phyloP scores from a whole-genome alignment of 2,113 vertebrate genomes.

The Paracanthobrama guichenoti region DNA sequence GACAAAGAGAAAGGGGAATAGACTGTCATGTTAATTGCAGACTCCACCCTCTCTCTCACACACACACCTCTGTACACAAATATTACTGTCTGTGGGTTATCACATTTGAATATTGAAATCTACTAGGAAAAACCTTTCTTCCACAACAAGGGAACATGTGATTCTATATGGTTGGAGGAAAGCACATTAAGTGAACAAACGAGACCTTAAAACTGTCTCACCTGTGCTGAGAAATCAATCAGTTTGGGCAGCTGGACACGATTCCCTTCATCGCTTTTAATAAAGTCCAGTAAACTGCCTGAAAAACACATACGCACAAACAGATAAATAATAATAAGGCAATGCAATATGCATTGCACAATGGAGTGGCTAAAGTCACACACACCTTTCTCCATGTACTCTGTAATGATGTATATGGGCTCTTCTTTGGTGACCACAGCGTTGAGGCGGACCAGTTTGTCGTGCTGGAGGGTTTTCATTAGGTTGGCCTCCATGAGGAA shows the following conservation, averaged over 20 bases:
- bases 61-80: constrained; percentile 30
- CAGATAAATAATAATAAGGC: constrained; percentile 2
- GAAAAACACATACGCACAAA: constrained; percentile 21
- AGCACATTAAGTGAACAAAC: constrained; percentile 12
- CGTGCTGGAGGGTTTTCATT: constrained; percentile 92
- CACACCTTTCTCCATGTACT: constrained; percentile 95
- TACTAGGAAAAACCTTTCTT: constrained; percentile 43
- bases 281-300: constrained; percentile 95
- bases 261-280: constrained; percentile 88
- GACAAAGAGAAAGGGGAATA: neutral
- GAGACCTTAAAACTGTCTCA: constrained; percentile 64
- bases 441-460: constrained; percentile 90
- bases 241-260: constrained; percentile 82
- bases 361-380: neutral
- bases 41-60: neutral
- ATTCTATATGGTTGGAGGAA: neutral
- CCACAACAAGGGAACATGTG: constrained; percentile 39
- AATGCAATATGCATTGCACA: neutral
- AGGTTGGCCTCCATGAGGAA: constrained; percentile 94
- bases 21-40: neutral
- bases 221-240: constrained; percentile 97
- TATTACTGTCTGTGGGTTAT: constrained; percentile 23
- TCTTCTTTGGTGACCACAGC: constrained; percentile 91
- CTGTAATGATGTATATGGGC: constrained; percentile 95
- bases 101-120: constrained; percentile 62